Conservation (phyloP, 1,140 invertebrate species). For the Planococcus citri region DNA sequence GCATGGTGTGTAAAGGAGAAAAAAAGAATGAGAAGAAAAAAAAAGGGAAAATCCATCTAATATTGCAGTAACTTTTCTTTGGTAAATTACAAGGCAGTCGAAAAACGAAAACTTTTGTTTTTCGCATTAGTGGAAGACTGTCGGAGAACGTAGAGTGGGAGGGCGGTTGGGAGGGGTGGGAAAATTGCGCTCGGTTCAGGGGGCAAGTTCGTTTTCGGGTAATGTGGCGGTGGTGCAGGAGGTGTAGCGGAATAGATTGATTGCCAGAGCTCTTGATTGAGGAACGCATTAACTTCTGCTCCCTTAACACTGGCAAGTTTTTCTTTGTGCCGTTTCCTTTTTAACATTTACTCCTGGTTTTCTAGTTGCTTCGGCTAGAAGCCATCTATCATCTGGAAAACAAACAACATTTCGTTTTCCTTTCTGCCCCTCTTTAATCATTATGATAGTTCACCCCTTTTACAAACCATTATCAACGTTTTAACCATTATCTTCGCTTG, state of each 20-base stretch:
- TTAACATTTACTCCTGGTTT: slow-evolving; percentile 18
- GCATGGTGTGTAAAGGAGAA: not conserved
- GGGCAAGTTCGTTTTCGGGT: not conserved
- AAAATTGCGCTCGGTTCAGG: not conserved
- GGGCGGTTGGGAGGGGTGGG: not conserved
- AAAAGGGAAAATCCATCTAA: slow-evolving; percentile 11
- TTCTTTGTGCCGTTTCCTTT: slow-evolving; percentile 15
- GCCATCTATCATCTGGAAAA: slow-evolving; percentile 17
- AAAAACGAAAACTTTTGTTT: slow-evolving; percentile 20
- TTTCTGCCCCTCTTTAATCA: slow-evolving; percentile 20
- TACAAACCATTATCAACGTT: slow-evolving; percentile 19
- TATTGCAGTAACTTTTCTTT: slow-evolving; percentile 17
- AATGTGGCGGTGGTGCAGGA: not conserved
- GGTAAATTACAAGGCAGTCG: slow-evolving; percentile 17
- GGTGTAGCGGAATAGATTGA: slow-evolving; percentile 13
- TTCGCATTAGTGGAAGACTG: slow-evolving; percentile 12
- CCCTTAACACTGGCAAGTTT: slow-evolving; percentile 18
- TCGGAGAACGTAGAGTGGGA: not conserved
- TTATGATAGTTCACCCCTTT: slow-evolving; percentile 12
- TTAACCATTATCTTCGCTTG: slow-evolving; percentile 17
- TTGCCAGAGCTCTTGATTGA: slow-evolving; percentile 16
- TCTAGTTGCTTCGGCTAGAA: slow-evolving; percentile 12
- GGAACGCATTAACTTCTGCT: slow-evolving; percentile 20
- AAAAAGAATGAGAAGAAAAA: slow-evolving; percentile 1
- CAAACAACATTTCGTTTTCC: slow-evolving; percentile 19